phyloP scores from a whole-genome alignment of 1,140 invertebrate species.

The Bombyx mori region DNA sequence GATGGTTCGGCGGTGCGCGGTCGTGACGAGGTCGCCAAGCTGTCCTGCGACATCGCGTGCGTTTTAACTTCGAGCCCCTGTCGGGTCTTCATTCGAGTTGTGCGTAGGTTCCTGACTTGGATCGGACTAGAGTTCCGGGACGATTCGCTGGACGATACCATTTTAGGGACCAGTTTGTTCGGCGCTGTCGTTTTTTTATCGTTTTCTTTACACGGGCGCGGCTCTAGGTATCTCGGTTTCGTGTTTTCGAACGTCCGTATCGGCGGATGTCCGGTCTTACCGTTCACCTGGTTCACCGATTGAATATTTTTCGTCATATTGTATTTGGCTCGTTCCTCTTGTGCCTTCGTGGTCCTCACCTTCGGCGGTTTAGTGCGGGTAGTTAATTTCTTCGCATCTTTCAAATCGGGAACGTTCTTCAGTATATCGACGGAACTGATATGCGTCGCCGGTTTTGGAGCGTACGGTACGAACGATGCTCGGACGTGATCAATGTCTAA shows the following conservation, averaged over 20 bases:
- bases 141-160: conserved; percentile 48
- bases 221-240: conserved; percentile 42
- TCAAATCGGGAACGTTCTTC: conserved; percentile 23
- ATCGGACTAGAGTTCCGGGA: conserved; percentile 49
- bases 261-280: conserved; percentile 6
- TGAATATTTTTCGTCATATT: conserved; percentile 38
- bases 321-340: conserved; percentile 51
- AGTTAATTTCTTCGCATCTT: conserved; percentile 23
- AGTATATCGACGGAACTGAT: conserved; percentile 22
- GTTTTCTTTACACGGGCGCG: conserved; percentile 17
- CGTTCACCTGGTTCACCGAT: conserved; percentile 18
- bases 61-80: conserved; percentile 14
- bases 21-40: conserved; percentile 39
- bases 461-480: conserved; percentile 45
- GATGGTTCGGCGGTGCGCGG: conserved; percentile 52
- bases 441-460: conserved; percentile 27
- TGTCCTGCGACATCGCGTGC: conserved; percentile 45
- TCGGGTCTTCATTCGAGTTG: conserved; percentile 14
- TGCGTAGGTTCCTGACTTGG: conserved; percentile 22
- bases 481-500: conserved; percentile 49
- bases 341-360: conserved; percentile 53
- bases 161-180: conserved; percentile 28
- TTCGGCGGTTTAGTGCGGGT: conserved; percentile 25
- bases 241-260: conserved; percentile 30
- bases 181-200: conserved; percentile 15